Conservation (phyloP, 2,797 vertebrate species). For the Sebastes baramenuke region DNA sequence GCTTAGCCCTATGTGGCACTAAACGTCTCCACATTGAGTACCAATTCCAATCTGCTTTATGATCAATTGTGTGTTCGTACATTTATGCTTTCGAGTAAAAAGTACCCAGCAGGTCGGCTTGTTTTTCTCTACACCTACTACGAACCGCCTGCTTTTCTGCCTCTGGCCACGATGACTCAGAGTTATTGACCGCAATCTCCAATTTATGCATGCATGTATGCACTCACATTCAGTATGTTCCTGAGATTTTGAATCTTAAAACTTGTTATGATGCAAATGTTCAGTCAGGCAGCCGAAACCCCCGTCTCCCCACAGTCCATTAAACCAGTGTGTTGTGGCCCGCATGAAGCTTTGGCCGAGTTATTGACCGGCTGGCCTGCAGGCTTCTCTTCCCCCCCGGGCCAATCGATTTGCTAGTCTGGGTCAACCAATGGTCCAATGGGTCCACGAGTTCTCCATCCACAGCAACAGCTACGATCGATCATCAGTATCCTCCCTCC, state of each 20-base stretch:
- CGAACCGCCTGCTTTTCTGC: conserved; percentile 6
- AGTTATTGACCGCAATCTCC: conserved; percentile 11
- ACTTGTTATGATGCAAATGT: conserved; percentile 27
- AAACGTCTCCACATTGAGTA: background rate
- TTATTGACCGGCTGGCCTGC: conserved; percentile 68
- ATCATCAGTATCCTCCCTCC: conserved; percentile 44
- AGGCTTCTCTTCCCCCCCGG: conserved; percentile 43
- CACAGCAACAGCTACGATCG: conserved; percentile 39
- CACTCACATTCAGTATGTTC: background rate
- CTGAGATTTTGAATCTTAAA: conserved; percentile 19
- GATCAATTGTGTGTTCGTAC: background rate
- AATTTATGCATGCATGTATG: conserved; percentile 6
- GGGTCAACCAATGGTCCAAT: conserved; percentile 60
- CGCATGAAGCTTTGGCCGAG: conserved; percentile 34
- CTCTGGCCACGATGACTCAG: conserved; percentile 16
- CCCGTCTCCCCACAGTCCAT: conserved; percentile 53
- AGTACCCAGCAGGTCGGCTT: background rate
- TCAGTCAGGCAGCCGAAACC: conserved; percentile 37
- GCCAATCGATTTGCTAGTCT: conserved; percentile 67
- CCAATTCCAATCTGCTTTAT: background rate
- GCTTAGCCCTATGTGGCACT: background rate
- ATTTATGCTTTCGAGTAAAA: conserved; percentile 1
- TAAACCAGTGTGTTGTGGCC: conserved; percentile 56
- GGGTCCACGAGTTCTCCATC: conserved; percentile 40
- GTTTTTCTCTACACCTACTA: conserved; percentile 5